phyloP scores from a whole-genome alignment of 2,797 vertebrate genomes.

The Poeciliopsis presidionis region DNA sequence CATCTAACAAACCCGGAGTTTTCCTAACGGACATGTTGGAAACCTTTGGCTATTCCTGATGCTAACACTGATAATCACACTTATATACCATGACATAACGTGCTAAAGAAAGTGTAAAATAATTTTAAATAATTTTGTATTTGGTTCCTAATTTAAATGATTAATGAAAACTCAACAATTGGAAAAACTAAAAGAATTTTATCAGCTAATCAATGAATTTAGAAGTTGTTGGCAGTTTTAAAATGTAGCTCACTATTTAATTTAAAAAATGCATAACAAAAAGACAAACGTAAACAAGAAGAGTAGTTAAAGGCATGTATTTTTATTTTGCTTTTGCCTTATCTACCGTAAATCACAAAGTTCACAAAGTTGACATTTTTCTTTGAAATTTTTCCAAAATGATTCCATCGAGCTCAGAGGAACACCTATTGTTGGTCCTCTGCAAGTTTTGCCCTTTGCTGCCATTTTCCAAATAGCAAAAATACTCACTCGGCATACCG shows the following conservation, averaged over 20 bases:
- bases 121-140: not conserved
- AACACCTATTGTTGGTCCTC: slow-evolving; percentile 40
- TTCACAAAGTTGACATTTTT: not conserved
- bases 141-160: not conserved
- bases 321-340: not conserved
- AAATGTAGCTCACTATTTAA: not conserved
- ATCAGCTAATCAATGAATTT: not conserved
- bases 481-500: slow-evolving; percentile 46
- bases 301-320: not conserved
- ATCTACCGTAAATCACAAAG: not conserved
- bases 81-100: not conserved
- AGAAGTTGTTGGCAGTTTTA: not conserved
- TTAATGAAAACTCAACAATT: not conserved
- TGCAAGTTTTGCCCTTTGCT: slow-evolving; percentile 60
- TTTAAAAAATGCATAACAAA: not conserved
- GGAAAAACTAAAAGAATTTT: not conserved
- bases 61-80: not conserved
- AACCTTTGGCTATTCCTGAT: not conserved
- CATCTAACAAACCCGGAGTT: not conserved
- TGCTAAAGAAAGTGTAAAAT: not conserved
- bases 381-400: not conserved
- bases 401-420: slow-evolving; percentile 16
- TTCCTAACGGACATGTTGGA: not conserved
- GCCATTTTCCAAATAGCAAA: slow-evolving; percentile 68
- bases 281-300: not conserved